These are phyloP conservation scores for Perca schrenkii DNA, from an alignment of 2,113 vertebrate genomes.

Conservation along the genomic window DNA sequence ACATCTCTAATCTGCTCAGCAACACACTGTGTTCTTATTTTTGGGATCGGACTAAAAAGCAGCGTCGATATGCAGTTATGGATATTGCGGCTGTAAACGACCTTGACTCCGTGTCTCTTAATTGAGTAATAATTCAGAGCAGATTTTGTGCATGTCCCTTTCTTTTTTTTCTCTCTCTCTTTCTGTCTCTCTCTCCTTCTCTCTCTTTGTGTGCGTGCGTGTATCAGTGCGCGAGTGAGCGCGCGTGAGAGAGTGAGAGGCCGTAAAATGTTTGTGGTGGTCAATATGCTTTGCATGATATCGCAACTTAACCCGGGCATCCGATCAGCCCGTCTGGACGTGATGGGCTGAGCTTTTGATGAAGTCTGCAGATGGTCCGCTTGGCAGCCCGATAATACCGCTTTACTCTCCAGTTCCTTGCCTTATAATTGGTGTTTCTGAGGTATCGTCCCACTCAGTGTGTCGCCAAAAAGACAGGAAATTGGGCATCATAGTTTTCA, in stretches of 20 bases:
- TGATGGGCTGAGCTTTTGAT: conserved; percentile 46
- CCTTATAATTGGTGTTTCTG: conserved; percentile 59
- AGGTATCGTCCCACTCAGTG: conserved; percentile 60
- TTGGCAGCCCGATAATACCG: conserved; percentile 64
- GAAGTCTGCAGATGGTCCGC: conserved; percentile 74
- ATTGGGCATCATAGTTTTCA: conserved; percentile 34
- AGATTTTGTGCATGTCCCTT: conserved; percentile 13
- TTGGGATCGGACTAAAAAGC: not conserved
- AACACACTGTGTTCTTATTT: not conserved
- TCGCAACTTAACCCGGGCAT: conserved; percentile 64
- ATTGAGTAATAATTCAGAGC: conserved; percentile 64
- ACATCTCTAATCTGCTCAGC: not conserved
- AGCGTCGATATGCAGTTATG: not conserved
- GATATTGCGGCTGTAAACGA: conserved; percentile 64
- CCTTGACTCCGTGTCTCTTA: conserved; percentile 71
- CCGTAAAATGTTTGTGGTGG: conserved; percentile 34
- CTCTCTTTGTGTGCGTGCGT: not conserved
- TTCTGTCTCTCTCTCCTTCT: not conserved
- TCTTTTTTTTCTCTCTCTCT: not conserved
- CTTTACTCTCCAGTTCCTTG: conserved; percentile 40
- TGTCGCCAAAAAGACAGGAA: conserved; percentile 52
- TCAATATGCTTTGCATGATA: conserved; percentile 61
- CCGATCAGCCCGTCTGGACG: conserved; percentile 38
- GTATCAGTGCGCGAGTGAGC: not conserved
- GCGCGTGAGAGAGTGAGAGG: not conserved